Evolutionary conservation across 2,113 vertebrate species (phyloP).

Genomic region (Sula dactylatra): DNA sequence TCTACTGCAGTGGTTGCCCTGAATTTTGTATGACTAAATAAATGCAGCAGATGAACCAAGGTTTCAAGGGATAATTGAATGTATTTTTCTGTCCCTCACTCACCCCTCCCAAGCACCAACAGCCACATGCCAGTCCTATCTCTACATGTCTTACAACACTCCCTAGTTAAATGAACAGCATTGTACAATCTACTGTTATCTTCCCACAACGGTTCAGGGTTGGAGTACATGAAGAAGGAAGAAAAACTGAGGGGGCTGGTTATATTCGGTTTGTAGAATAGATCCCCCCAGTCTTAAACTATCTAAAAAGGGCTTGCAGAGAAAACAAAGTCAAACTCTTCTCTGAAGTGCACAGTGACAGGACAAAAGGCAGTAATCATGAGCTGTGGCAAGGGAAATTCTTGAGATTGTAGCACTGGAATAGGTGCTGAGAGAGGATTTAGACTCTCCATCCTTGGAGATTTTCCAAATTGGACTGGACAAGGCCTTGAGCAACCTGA

Average conservation of each 20-base stretch:
- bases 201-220: background rate
- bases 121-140: background rate
- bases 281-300: background rate
- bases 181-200: background rate
- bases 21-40: background rate
- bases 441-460: background rate
- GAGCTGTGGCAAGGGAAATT: background rate
- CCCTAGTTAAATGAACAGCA: background rate
- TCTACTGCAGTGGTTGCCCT: background rate
- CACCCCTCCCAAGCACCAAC: background rate
- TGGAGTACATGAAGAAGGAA: background rate
- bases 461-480: background rate
- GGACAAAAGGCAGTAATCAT: background rate
- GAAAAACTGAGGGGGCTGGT: background rate
- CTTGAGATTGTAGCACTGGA: background rate
- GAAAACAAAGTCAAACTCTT: background rate
- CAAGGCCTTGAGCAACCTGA: background rate
- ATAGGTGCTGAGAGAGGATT: background rate
- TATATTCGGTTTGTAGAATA: background rate
- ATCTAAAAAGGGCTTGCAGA: background rate
- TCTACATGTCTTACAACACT: background rate
- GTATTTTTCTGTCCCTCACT: background rate
- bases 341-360: background rate
- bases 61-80: background rate
- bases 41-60: background rate